Base-by-base conservation (phyloP, 1,140 invertebrate genomes). In the Pararge aegeria region DNA sequence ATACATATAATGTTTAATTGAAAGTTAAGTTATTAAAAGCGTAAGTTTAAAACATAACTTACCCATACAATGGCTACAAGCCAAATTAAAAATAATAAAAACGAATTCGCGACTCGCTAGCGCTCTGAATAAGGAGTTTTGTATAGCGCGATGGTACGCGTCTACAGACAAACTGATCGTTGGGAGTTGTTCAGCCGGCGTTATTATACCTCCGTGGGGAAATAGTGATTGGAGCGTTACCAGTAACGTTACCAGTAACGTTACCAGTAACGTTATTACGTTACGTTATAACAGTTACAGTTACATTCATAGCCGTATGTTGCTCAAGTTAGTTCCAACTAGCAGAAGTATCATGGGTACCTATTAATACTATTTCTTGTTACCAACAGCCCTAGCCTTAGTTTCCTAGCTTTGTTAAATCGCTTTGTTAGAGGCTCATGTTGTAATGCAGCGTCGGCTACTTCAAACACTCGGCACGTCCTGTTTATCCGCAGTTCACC, bases 41-140 rank as follows among this genome's bases (percentile, higher is more conserved):
- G 38, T 55, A 48, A 64, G 15, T 66, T 61, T 55, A 55, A 64
- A 55, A 54, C n/a, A 62, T 66, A 63, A 88, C 90, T 90, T 55
- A 91, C 90, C 90, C 90, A 91, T 91, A 91, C 90, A 91, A 91
- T 77, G 89, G 87, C 87, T 86, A 90, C 86, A 85, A 87, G 87
- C 89, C 87, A 90, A 90, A 86, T 86, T 89, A 91, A 87, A 90
- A 90, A 83, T 69, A 87, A 90, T 69, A 87, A 90, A 89, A 83
- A 78, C 68, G 76, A 76, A 70, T 58, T 78, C 73, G 85, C 75
- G 73, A 70, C 76, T 71, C 71, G 61, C 50, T 53, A 77, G 73
- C 69, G 83, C 76, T 75, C 80, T 73, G 83, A 78, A 79, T 46
- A 27, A 57, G 77, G 70, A 57, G 70, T 58, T 60, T 66, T 27